Percentiles rank a stretch among this genome's conserved stretches.
Conservation (phyloP, 2,888 invertebrate species). For the Drosophila mercatorum region DNA sequence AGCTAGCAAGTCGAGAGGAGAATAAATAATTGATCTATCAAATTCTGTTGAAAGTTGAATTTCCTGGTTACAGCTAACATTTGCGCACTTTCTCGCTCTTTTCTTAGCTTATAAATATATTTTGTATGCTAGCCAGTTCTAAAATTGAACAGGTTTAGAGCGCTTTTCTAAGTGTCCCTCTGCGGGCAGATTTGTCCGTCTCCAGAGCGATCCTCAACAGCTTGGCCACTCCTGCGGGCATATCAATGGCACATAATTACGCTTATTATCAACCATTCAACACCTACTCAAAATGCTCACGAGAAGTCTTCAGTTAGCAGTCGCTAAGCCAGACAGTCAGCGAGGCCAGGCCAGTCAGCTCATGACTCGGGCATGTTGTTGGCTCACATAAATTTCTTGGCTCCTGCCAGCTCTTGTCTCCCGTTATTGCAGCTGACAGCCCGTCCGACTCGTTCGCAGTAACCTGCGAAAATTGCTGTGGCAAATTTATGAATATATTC, state of each 20-base stretch:
- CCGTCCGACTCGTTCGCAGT: constrained; percentile 39
- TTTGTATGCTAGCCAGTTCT: constrained; percentile 12
- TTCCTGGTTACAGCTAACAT: no score
- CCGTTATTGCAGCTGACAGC: constrained; percentile 35
- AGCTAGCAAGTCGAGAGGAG: no score
- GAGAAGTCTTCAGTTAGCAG: constrained; percentile 17
- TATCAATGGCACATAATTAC: constrained; percentile 75
- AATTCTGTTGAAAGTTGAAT: neutral
- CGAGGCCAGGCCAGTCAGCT: constrained; percentile 4
- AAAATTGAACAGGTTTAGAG: constrained; percentile 36
- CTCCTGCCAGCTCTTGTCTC: constrained; percentile 27
- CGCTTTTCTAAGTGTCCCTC: neutral
- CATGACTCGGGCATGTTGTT: constrained; percentile 19
- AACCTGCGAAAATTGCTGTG: constrained; percentile 62
- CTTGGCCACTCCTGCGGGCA: constrained; percentile 54
- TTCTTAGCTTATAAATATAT: constrained; percentile 13
- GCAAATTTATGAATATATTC: constrained; percentile 63
- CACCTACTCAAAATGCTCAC: constrained; percentile 75
- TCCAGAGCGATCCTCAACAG: constrained; percentile 17
- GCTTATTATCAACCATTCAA: constrained; percentile 81
- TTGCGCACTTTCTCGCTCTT: neutral
- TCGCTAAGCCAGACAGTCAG: constrained; percentile 18
- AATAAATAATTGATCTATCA: constrained; percentile 5
- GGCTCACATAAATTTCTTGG: constrained; percentile 57
- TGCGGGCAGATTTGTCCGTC: neutral